phyloP scores from a whole-genome alignment of 2,888 invertebrate species.

The Pandemis heparana region DNA sequence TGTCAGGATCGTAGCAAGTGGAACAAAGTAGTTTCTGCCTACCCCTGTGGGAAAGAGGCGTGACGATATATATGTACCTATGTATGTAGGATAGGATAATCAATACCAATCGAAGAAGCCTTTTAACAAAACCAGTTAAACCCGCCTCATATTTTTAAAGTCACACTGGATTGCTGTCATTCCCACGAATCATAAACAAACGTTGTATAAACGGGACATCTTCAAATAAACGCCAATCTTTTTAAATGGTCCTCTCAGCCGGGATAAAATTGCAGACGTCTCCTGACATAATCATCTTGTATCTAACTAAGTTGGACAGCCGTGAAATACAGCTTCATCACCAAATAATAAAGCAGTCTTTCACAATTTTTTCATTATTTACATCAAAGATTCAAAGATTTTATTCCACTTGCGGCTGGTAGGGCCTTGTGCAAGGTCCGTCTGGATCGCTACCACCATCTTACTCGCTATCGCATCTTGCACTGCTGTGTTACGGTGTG shows the following conservation, averaged over 20 bases:
- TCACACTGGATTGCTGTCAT: background rate
- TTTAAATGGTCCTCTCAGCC: constrained; percentile 30
- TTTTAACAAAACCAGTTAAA: background rate
- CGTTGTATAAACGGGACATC: constrained; percentile 18
- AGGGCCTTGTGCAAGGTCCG: too few species aligned
- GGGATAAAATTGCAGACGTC: constrained; percentile 33
- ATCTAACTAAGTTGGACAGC: constrained; percentile 25
- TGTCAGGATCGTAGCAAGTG: too few species aligned
- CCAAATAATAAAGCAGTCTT: background rate
- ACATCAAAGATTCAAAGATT: too few species aligned
- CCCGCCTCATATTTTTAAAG: background rate
- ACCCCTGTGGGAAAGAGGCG: too few species aligned
- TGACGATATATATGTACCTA: too few species aligned
- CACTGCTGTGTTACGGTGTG: too few species aligned
- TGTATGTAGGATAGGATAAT: too few species aligned
- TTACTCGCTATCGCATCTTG: too few species aligned
- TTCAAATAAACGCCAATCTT: constrained; percentile 22
- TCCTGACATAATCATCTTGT: constrained; percentile 30
- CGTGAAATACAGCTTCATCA: constrained; percentile 2
- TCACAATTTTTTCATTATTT: background rate
- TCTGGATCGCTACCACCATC: too few species aligned
- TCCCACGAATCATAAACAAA: background rate
- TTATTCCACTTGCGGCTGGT: too few species aligned
- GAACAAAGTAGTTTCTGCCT: too few species aligned
- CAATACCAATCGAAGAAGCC: background rate